Evolutionary conservation across 1,140 invertebrate species (phyloP), one percentile per base, ranked within the genome.

Genomic region (Heterodera carotae): DNA sequence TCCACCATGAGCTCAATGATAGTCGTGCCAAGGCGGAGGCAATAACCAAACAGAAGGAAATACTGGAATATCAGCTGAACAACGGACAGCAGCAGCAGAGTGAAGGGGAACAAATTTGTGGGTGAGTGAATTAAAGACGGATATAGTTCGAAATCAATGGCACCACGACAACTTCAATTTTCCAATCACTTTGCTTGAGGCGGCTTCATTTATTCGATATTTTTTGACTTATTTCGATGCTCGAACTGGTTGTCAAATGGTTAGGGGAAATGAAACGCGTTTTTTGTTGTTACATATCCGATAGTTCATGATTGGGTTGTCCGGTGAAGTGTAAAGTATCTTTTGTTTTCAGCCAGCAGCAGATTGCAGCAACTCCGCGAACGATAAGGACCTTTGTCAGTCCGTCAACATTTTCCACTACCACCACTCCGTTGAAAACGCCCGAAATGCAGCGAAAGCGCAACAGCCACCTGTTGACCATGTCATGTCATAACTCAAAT

Each of bases 41-140:
- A 18, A 43, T 75, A 25, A 34, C 6, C 1, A 75, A 75, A 31
- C 71, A 76, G 25, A 76, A 76, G 25, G 75, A 76, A 27, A 39
- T 74, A 29, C 76, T 75, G 74, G 22, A 74, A 27, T 75, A 75
- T 43, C 73, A 68, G 31, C 29, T 75, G 59, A 34, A 39, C n/a
- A n/a, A n/a, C 34, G 73, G 59, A 66, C 62, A 66, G n/a, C n/a
- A n/a, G n/a, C n/a, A n/a, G n/a, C n/a, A n/a, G 48, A 56, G 22
- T 22, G 43, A 4, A 39, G 34, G 66, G 22, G 34, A 22, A 36
- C 12, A 5, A 36, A 64, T 6, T 29, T 3, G 15, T 22, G 69
- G 31, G 43, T 71, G 69, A 71, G 60, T 64, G n/a, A 25, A 27
- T 66, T 1, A 27, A 3, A 8, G 60, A 62, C 7, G 29, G 62